Evolutionary conservation across 2,797 vertebrate species (phyloP).

Genomic region (Coregonus suidteri): DNA sequence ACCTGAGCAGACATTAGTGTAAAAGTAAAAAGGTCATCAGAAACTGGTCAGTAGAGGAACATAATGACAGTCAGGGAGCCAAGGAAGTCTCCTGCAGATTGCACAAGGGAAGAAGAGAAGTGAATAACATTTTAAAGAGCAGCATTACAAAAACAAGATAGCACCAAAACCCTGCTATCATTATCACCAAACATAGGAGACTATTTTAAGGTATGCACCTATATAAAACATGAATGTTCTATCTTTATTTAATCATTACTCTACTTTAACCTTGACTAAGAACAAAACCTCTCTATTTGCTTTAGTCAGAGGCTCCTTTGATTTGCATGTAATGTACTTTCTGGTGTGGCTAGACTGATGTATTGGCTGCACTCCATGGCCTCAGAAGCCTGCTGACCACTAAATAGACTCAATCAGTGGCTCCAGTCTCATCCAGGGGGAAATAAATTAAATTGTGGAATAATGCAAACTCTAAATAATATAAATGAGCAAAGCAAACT

Average conservation of each 20-base stretch:
- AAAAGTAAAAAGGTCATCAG: constrained; percentile 59
- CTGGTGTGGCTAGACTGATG: constrained; percentile 17
- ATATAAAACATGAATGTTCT: neutral
- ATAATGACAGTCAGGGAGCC: constrained; percentile 63
- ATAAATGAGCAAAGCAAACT: constrained; percentile 35
- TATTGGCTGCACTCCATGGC: constrained; percentile 24
- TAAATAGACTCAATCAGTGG: constrained; percentile 34
- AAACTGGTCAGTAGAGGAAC: constrained; percentile 63
- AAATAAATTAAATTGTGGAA: constrained; percentile 43
- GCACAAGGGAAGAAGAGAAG: constrained; percentile 81
- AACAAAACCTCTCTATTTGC: constrained; percentile 13
- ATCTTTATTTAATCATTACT: constrained; percentile 13
- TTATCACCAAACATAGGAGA: neutral
- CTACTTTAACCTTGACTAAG: constrained; percentile 22
- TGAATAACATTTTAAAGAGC: constrained; percentile 79
- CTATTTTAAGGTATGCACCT: constrained; percentile 11
- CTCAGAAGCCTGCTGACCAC: constrained; percentile 35
- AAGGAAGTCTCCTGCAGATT: constrained; percentile 80
- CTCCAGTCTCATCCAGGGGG: constrained; percentile 36
- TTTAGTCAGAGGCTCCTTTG: constrained; percentile 11
- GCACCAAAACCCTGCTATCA: constrained; percentile 30
- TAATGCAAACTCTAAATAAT: constrained; percentile 42
- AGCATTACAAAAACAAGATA: constrained; percentile 63
- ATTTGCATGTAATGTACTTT: constrained; percentile 28
- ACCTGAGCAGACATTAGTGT: constrained; percentile 63